These are phyloP conservation scores for Dendrolimus pini DNA, from an alignment of 2,888 invertebrate species.

Conservation along the genomic window DNA sequence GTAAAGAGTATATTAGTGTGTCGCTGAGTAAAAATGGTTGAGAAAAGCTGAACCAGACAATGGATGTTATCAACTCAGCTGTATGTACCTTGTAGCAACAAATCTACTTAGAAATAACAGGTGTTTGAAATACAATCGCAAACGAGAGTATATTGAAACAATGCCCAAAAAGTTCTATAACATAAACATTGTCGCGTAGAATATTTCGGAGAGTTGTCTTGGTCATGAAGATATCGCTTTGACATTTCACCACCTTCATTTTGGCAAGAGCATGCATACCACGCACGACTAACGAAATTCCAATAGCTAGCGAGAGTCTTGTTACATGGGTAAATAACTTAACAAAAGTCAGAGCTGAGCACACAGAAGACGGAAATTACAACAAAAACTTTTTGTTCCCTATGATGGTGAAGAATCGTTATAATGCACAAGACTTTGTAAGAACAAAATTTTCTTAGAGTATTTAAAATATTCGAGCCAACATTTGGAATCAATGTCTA, in stretches of 20 bases:
- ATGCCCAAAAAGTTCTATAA: conserved; percentile 16
- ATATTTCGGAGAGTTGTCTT: conserved; percentile 43
- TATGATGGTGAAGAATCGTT: background rate
- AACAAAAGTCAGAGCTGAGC: conserved; percentile 19
- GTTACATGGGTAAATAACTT: conserved; percentile 48
- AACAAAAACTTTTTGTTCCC: background rate
- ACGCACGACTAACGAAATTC: conserved; percentile 8
- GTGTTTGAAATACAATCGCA: background rate
- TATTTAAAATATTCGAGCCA: too few species aligned
- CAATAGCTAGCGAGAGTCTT: conserved; percentile 21
- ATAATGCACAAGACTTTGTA: too few species aligned
- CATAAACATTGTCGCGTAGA: conserved; percentile 32
- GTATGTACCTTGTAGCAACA: too few species aligned
- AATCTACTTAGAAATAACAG: conserved; percentile 3
- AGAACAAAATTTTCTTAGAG: too few species aligned
- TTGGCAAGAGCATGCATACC: conserved; percentile 56
- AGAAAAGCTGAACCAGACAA: too few species aligned
- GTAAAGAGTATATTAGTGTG: too few species aligned
- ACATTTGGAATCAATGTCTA: too few species aligned
- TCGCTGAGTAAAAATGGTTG: too few species aligned
- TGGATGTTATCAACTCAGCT: too few species aligned
- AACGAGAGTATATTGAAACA: conserved; percentile 9
- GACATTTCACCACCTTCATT: conserved; percentile 45
- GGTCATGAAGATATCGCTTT: conserved; percentile 62
- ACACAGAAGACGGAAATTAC: background rate